A percentile compares a stretch with the other conserved stretches of the same genome.
These are phyloP conservation scores for Muscidifurax raptorellus DNA, from an alignment of 1,140 invertebrate species.

Conservation along the genomic window DNA sequence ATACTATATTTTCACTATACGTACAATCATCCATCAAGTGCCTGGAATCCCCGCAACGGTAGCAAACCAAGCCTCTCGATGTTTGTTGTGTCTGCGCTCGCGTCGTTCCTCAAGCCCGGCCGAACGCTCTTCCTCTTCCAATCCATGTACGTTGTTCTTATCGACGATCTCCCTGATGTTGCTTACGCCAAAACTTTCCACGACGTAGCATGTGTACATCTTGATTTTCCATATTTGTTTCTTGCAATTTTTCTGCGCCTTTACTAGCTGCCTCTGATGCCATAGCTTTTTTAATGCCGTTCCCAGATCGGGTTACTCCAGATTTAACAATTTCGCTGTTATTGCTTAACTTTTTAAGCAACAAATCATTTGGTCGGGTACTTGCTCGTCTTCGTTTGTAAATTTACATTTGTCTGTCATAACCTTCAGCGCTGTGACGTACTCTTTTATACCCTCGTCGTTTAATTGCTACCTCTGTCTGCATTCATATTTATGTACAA, in stretches of 20 bases:
- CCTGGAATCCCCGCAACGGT: background rate
- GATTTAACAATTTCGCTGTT: background rate
- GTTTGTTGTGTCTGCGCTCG: background rate
- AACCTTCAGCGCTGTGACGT: background rate
- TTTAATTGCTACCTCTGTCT: background rate
- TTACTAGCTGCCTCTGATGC: conserved; percentile 1
- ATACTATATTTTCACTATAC: background rate
- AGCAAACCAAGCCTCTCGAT: background rate
- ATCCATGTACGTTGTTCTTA: too few relatives aligned
- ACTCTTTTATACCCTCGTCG: background rate
- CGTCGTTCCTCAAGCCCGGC: too few relatives aligned
- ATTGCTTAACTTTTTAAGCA: conserved; percentile 15
- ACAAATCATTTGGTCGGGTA: conserved; percentile 5
- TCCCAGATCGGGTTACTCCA: background rate
- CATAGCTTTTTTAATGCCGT: background rate
- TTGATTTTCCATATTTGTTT: background rate
- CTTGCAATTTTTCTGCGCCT: conserved; percentile 14
- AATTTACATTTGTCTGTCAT: conserved; percentile 18
- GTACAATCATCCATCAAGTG: background rate
- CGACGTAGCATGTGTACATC: background rate
- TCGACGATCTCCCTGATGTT: background rate
- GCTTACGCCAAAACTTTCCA: background rate
- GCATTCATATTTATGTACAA: conserved; percentile 6
- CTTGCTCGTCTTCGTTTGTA: conserved; percentile 6
- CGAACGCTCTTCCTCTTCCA: too few relatives aligned